Evolutionary conservation across 2,113 vertebrate species (phyloP).

Genomic region (Scartelaos histophorus): DNA sequence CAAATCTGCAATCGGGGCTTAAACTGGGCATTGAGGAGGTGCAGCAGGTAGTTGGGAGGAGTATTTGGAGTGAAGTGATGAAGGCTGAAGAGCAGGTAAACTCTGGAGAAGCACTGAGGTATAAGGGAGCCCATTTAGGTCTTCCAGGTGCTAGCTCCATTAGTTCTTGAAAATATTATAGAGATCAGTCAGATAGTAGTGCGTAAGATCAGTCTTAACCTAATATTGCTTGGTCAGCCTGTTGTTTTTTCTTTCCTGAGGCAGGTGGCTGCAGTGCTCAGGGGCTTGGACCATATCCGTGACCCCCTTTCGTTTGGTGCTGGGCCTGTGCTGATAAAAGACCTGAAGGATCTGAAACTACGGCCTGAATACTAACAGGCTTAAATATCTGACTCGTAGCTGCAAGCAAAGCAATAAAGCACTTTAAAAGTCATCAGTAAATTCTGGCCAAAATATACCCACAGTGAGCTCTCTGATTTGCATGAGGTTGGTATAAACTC

Average conservation of each 20-base stretch:
- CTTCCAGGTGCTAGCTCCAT: too few species aligned
- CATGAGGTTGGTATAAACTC: conserved; percentile 2
- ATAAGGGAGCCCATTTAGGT: too few species aligned
- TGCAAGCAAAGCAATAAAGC: conserved; percentile 6
- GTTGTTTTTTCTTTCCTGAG: conserved; percentile 6
- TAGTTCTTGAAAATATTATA: not conserved
- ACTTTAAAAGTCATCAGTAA: conserved; percentile 13
- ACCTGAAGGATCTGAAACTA: conserved; percentile 5
- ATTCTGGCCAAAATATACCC: conserved; percentile 2
- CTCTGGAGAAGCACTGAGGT: too few species aligned
- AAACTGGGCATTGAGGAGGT: too few species aligned
- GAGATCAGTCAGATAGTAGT: not conserved
- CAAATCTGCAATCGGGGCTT: too few species aligned
- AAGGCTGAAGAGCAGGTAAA: too few species aligned
- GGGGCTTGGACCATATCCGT: not conserved
- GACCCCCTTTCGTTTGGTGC: conserved; percentile 6
- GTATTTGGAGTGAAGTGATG: too few species aligned
- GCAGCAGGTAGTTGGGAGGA: too few species aligned
- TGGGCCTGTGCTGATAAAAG: conserved; percentile 5
- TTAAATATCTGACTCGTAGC: conserved; percentile 9
- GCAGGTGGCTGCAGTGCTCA: conserved; percentile 5
- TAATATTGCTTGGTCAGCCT: not conserved
- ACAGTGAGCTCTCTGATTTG: conserved; percentile 1
- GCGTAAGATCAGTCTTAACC: not conserved
- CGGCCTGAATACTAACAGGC: conserved; percentile 1